Percentiles rank a stretch among this genome's conserved stretches.
Evolutionary conservation across 1,140 invertebrate species (phyloP).

Genomic region (Littorina saxatilis): DNA sequence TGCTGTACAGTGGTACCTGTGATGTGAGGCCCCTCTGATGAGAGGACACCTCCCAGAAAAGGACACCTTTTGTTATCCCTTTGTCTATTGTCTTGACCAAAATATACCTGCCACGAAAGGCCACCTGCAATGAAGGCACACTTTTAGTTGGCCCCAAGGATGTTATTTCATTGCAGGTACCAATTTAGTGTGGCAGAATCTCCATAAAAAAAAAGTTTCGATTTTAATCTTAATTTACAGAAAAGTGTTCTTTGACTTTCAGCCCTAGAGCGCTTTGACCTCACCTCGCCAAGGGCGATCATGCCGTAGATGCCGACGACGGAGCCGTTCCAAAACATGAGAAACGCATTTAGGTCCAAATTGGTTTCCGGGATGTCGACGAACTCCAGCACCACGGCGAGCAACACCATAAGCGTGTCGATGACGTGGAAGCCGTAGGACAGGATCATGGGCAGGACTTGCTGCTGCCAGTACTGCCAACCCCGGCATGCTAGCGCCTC

Average conservation of each 20-base stretch:
- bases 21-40: too few species aligned
- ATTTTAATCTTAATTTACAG: not conserved
- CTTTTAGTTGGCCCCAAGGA: too few species aligned
- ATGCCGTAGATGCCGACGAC: conserved; percentile 25
- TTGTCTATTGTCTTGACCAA: too few species aligned
- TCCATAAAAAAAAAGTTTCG: not conserved
- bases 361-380: not conserved
- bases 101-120: too few species aligned
- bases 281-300: conserved; percentile 22
- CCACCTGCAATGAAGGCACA: too few species aligned
- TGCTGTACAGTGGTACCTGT: too few species aligned
- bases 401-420: not conserved
- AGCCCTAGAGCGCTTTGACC: too few species aligned
- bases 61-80: too few species aligned
- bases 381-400: not conserved
- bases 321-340: not conserved
- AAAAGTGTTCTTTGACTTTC: not conserved
- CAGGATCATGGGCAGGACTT: not conserved
- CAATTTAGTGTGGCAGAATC: not conserved
- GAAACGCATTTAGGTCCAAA: not conserved
- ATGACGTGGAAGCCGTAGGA: conserved; percentile 6
- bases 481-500: not conserved
- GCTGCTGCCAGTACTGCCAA: conserved; percentile 18
- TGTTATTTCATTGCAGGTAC: too few species aligned
- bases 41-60: too few species aligned